Base-by-base conservation (phyloP, 2,797 vertebrate species). In the Dryobates pubescens region DNA sequence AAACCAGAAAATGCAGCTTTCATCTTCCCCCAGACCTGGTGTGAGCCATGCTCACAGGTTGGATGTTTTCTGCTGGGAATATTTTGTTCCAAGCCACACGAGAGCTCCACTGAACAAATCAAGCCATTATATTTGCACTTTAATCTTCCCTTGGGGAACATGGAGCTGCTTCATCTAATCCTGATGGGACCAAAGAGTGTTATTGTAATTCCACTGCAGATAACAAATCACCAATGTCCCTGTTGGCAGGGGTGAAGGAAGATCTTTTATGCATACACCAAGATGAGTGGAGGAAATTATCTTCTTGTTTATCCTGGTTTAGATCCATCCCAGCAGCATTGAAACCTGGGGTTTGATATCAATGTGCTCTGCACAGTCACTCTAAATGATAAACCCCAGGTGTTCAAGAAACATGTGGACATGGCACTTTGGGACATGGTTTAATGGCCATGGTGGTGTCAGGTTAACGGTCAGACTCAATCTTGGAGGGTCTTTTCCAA, bases 141-240 rank as follows among this genome's bases (percentile, higher is more conserved):
- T 93, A 68, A 92, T 96, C 72, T 93, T 24, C 78, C 94, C 95
- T 73, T 38, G 76, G 95, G 95, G 94, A 94, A 9, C 78, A 57
- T 12, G 18, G 75, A 71, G 69, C 75, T 92, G 85, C 89, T 92
- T 86, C n/a, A 12, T 43, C 7, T 7, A 30, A 82, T 82, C 89
- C 74, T 71, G 84, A 16, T 15, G 85, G 82, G 38, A 80, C 87
- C 5, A 12, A 15, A 36, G n/a, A 87, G 75, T 26, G 7, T 69
- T 63, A 64, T 80, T 45, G n/a, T 82, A 38, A 72, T 90, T 92
- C 63, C 73, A 61, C 67, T 82, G 92, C 84, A 32, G 62, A 9
- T 32, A 92, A 86, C 88, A 83, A 61, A 54, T 58, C 78, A 63
- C 73, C 19, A 4, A 10, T n/a, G 77, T 88, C 92, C 90, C 86